Conservation (phyloP, 1,140 invertebrate genomes). For the Linepithema humile region DNA sequence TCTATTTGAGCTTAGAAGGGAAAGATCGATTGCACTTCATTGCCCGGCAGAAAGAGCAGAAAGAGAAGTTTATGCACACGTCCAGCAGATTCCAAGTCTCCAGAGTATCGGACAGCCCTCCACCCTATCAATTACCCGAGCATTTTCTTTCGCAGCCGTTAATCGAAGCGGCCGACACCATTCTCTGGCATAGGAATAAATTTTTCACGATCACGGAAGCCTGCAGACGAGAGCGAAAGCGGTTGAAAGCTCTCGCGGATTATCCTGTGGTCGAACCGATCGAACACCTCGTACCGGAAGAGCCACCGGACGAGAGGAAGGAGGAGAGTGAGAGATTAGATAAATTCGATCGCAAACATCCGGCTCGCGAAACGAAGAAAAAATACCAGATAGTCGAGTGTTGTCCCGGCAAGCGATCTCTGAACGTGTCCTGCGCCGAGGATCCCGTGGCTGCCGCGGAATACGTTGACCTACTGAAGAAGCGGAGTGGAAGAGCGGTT, state of each 20-base stretch:
- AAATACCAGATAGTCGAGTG: slow-evolving; percentile 7
- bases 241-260: slow-evolving; percentile 58
- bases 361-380: background rate
- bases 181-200: slow-evolving; percentile 85
- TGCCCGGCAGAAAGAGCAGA: slow-evolving; percentile 83
- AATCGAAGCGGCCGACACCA: slow-evolving; percentile 81
- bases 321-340: slow-evolving; percentile 7
- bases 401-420: slow-evolving; percentile 2
- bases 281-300: background rate
- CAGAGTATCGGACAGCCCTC: slow-evolving; percentile 71
- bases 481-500: slow-evolving; percentile 63
- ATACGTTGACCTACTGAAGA: slow-evolving; percentile 75
- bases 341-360: slow-evolving; percentile 23
- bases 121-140: slow-evolving; percentile 74
- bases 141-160: slow-evolving; percentile 80
- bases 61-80: no score
- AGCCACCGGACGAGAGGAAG: background rate
- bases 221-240: slow-evolving; percentile 74
- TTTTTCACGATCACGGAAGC: slow-evolving; percentile 79
- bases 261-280: background rate
- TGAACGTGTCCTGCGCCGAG: background rate
- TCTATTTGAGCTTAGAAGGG: slow-evolving; percentile 86
- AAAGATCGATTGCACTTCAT: slow-evolving; percentile 85
- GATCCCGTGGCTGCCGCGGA: slow-evolving; percentile 61
- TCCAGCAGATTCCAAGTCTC: slow-evolving; percentile 80